Conservation (phyloP, 2,888 invertebrate species). For the Lasioglossum pauxillum region DNA sequence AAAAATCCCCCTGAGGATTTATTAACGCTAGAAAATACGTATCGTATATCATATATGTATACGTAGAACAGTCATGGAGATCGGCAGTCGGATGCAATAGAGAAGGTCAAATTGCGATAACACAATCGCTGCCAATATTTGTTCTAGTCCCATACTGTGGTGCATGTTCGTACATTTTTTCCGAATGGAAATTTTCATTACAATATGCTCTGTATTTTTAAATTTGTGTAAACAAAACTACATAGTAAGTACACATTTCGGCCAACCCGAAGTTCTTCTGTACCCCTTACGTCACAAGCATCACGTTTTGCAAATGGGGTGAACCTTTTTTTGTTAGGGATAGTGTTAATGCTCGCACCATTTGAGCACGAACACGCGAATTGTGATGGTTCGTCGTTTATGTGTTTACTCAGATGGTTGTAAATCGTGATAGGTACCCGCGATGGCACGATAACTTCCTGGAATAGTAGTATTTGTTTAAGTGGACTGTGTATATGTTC, state of each 20-base stretch:
- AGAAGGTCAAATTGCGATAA: slow-evolving; percentile 1
- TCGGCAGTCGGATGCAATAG: not conserved
- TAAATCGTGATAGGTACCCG: not conserved
- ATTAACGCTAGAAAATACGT: slow-evolving; percentile 43
- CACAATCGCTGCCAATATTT: not conserved
- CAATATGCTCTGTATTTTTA: not conserved
- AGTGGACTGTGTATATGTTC: not conserved
- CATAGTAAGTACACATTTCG: not conserved
- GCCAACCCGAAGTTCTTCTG: not conserved
- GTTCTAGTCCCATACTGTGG: not conserved
- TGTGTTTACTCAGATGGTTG: slow-evolving; percentile 5
- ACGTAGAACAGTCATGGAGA: not conserved
- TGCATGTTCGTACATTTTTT: not conserved
- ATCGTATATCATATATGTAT: not conserved
- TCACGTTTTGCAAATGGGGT: not conserved
- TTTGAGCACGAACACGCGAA: not conserved
- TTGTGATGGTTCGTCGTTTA: too few species aligned
- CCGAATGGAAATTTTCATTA: not conserved
- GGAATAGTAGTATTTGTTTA: not conserved
- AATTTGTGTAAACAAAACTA: not conserved
- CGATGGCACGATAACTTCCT: slow-evolving; percentile 1
- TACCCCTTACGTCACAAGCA: not conserved
- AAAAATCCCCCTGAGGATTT: slow-evolving; percentile 55
- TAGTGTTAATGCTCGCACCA: not conserved
- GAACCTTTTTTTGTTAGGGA: not conserved